Conservation (phyloP, 2,888 invertebrate species). For the Andrena dorsata region DNA sequence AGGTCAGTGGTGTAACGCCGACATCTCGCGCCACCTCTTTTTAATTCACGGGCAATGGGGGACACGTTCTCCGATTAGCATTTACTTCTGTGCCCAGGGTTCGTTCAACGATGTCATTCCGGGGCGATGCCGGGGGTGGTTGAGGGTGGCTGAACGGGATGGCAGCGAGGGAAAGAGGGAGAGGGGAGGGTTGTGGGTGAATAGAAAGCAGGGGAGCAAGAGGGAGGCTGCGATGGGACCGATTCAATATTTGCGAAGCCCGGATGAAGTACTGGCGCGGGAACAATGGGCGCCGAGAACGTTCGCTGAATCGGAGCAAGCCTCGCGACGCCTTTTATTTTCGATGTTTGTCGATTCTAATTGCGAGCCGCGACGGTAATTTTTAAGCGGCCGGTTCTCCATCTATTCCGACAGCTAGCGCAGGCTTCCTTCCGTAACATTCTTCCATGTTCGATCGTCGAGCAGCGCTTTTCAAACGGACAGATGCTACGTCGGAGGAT, state of each 20-base stretch:
- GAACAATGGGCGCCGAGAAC: slow-evolving; percentile 22
- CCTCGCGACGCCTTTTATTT: slow-evolving; percentile 33
- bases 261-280: slow-evolving; percentile 28
- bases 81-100: slow-evolving; percentile 17
- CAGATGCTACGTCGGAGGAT: no score
- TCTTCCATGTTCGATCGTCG: neutral
- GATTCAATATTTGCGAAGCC: slow-evolving; percentile 47
- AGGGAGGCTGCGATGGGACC: neutral
- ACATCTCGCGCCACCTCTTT: slow-evolving; percentile 9
- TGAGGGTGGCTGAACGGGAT: neutral
- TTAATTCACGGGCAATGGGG: neutral
- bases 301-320: slow-evolving; percentile 19
- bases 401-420: neutral
- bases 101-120: slow-evolving; percentile 6
- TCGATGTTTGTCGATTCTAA: slow-evolving; percentile 19
- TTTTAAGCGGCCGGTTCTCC: neutral
- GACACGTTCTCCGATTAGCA: slow-evolving; percentile 33
- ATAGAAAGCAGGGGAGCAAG: neutral
- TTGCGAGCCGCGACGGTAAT: slow-evolving; percentile 15
- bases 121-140: neutral
- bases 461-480: no score
- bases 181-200: neutral
- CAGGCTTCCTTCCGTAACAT: neutral
- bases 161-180: neutral
- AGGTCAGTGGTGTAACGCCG: slow-evolving; percentile 38